Conservation (phyloP, 2,797 vertebrate species). For the Eulemur albifrons region DNA sequence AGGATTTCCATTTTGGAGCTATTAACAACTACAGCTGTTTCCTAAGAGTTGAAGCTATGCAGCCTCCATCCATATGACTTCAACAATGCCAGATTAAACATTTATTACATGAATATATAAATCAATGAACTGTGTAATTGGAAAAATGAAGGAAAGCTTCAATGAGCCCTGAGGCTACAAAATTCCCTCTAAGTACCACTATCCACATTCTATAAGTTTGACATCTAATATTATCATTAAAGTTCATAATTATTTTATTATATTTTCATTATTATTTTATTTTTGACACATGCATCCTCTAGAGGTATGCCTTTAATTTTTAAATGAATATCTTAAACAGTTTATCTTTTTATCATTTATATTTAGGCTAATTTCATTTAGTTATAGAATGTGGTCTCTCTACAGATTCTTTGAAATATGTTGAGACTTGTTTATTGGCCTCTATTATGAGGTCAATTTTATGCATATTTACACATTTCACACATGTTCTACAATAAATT, state of each 20-base stretch:
- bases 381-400: not conserved
- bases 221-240: not conserved
- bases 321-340: not conserved
- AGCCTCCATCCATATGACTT: not conserved
- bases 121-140: not conserved
- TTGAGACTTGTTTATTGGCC: not conserved
- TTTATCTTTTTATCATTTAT: constrained; percentile 1
- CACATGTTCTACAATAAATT: constrained; percentile 10
- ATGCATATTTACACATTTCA: not conserved
- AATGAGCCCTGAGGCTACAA: not conserved
- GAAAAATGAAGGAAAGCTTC: not conserved
- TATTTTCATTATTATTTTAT: constrained; percentile 21
- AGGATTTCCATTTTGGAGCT: constrained; percentile 30
- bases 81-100: constrained; percentile 3
- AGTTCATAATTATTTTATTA: not conserved
- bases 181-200: not conserved
- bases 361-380: not conserved
- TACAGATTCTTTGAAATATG: not conserved
- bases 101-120: constrained; percentile 27
- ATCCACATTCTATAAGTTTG: not conserved
- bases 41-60: not conserved
- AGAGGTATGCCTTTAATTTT: constrained; percentile 16
- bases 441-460: not conserved
- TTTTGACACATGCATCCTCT: constrained; percentile 18
- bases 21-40: not conserved